Percentiles rank a stretch among this genome's conserved stretches.
phyloP scores from a whole-genome alignment of 2,797 vertebrate species.

The Pseudotriccus pelzelni region DNA sequence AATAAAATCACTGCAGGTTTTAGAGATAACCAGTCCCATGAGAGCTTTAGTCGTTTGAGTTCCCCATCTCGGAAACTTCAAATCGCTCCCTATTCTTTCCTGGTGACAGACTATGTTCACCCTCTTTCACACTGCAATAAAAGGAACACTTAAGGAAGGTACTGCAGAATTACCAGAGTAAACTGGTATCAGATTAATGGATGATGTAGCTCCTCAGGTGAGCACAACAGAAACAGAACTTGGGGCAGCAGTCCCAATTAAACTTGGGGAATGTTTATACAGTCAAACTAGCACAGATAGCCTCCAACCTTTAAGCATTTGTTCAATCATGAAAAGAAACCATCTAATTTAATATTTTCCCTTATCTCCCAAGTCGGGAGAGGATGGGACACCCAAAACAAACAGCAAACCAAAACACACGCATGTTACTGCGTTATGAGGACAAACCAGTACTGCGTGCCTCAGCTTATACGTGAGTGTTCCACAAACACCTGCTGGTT shows the following conservation, averaged over 20 bases:
- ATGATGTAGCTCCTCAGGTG: not conserved
- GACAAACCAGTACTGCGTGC: not conserved
- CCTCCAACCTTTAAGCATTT: not conserved
- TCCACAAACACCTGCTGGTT: not conserved
- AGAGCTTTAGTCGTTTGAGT: not conserved
- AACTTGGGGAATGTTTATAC: not conserved
- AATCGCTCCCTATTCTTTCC: not conserved
- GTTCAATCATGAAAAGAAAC: not conserved
- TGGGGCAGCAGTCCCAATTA: not conserved
- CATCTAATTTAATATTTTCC: not conserved
- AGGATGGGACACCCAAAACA: fast-evolving
- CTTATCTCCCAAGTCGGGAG: not conserved
- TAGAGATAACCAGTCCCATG: not conserved
- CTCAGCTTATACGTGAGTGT: not conserved
- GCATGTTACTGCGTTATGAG: not conserved
- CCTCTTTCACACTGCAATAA: not conserved
- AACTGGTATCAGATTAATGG: not conserved
- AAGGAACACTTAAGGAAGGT: not conserved
- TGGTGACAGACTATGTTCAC: not conserved
- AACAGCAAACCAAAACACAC: not conserved
- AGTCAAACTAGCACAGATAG: not conserved
- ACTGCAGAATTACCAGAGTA: not conserved
- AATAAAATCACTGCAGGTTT: not conserved
- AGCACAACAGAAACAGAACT: not conserved
- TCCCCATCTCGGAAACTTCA: not conserved